These are phyloP conservation scores for Metopolophium dirhodum DNA, from an alignment of 1,140 invertebrate genomes.

Conservation along the genomic window DNA sequence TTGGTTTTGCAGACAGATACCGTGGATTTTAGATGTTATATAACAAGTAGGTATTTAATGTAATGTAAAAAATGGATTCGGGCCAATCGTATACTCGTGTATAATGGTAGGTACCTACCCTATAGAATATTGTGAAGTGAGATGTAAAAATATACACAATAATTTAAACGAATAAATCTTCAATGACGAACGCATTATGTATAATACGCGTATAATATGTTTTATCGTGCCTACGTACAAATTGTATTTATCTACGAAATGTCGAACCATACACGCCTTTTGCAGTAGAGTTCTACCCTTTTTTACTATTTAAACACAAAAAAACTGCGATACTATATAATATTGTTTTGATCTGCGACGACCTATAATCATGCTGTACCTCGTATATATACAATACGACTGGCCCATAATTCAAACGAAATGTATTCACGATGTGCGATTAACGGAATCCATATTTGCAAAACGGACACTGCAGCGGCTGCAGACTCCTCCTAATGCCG, in stretches of 20 bases:
- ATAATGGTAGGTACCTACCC: background rate
- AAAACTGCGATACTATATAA: background rate
- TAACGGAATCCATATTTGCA: conserved; percentile 16
- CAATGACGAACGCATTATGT: background rate
- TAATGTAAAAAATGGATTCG: conserved; percentile 21
- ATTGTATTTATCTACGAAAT: background rate
- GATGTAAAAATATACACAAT: background rate
- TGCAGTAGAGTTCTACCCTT: background rate
- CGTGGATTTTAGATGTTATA: background rate
- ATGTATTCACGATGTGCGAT: background rate
- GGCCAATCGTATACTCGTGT: background rate
- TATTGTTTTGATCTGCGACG: background rate
- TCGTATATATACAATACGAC: background rate
- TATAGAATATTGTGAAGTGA: background rate
- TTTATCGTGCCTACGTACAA: background rate
- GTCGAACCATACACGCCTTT: background rate
- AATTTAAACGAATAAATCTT: background rate
- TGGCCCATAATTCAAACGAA: background rate
- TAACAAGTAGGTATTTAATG: background rate
- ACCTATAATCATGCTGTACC: background rate
- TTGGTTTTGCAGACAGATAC: too few species aligned
- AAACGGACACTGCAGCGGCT: background rate
- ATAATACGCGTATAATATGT: background rate
- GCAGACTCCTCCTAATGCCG: background rate
- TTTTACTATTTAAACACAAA: background rate